Percentiles rank a stretch among this genome's conserved stretches.
phyloP scores from a whole-genome alignment of 2,888 invertebrate genomes.

The Bruchidius siliquastri region DNA sequence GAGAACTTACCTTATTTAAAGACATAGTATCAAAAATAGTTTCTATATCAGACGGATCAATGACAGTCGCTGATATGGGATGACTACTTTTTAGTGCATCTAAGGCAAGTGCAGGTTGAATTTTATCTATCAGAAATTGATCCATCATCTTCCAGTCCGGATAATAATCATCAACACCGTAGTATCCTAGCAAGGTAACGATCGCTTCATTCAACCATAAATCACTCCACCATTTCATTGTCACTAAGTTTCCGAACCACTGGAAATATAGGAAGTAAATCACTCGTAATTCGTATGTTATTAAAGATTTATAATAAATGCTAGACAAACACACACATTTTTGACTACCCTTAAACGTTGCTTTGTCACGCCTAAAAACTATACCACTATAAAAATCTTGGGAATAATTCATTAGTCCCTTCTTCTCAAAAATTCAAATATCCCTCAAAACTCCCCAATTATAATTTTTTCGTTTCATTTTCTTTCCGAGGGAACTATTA shows the following conservation, averaged over 20 bases:
- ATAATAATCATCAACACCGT: conserved; percentile 59
- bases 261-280: conserved; percentile 29
- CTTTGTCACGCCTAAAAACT: too few species aligned
- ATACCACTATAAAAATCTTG: too few species aligned
- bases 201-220: conserved; percentile 89
- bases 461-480: too few species aligned
- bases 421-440: too few species aligned
- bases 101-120: conserved; percentile 61
- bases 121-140: conserved; percentile 64
- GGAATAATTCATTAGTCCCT: too few species aligned
- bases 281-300: background rate
- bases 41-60: conserved; percentile 66
- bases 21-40: conserved; percentile 72
- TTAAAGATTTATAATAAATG: too few species aligned
- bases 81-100: conserved; percentile 69
- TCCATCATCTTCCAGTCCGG: conserved; percentile 68
- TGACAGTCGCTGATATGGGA: conserved; percentile 63
- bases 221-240: conserved; percentile 93
- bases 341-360: too few species aligned
- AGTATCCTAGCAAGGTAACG: conserved; percentile 77
- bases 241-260: conserved; percentile 90
- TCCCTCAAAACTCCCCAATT: too few species aligned
- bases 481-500: too few species aligned
- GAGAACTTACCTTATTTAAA: conserved; percentile 64
- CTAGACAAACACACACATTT: too few species aligned